Base-by-base conservation (phyloP, 2,113 vertebrate species). In the Serranochromis macrocephalus region DNA sequence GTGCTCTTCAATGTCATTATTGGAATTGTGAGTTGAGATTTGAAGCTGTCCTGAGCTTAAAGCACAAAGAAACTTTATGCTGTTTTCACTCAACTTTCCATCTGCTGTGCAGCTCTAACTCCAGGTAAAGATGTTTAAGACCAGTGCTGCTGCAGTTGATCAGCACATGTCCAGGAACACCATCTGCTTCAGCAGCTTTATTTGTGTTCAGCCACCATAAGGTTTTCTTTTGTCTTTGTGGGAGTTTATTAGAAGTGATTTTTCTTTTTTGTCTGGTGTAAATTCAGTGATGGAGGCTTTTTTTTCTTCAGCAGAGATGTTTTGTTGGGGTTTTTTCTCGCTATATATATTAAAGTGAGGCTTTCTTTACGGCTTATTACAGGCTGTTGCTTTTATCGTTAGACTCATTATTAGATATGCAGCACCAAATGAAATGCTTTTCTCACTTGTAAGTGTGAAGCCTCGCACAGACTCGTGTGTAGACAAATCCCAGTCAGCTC, bases 181-280 rank as follows among this genome's bases (percentile, higher is more conserved):
- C 87, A 61, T 90, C 85, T 87, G 88, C 58, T 53, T 45, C 31
- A 73, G 81, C 85, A 88, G 68, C 83, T 85, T 89, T 80, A 68
- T 79, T 86, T 63, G 31, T 85, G 54, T 53, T 55, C 75, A 53
- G 31, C 40, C 38, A 54, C 71, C 86, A 68, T 45, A 73, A 80
- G 80, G 54, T 54, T 33, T 17, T 19, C 54, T 63, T 6, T 36
- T 33, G 24, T 78, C 86, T 61, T 54, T 11, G 66, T 54, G 42
- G 58, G 87, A 84, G 73, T 83, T 85, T 58, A 57, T 51, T 19
- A 38, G 9, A 53, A 75, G 80, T 6, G 7, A 82, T 81, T 88
- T 33, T 88, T 87, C 36, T 11, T 82, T 82, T 49, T 58, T n/a
- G 17, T 61, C 33, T 80, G 73, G 51, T 51, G 71, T 51, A 49